Evolutionary conservation across 1,140 invertebrate genomes (phyloP).

Genomic region (Drosophila micromelanica): DNA sequence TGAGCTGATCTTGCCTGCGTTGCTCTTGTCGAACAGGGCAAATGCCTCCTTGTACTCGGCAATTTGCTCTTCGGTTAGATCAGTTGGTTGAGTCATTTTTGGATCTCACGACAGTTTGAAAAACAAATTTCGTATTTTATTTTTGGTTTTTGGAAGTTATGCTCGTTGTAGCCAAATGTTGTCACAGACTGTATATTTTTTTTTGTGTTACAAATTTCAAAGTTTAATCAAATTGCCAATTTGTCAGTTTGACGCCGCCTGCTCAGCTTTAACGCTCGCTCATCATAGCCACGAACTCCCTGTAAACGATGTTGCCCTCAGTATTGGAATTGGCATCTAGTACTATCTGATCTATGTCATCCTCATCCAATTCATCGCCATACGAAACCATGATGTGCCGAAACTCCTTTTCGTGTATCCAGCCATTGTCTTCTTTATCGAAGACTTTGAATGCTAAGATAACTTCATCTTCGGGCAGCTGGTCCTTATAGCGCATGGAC

Average conservation of each 20-base stretch:
- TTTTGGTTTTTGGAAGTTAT: not conserved
- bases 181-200: not conserved
- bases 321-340: conserved; percentile 57
- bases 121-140: conserved; percentile 1
- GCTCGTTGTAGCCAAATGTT: conserved; percentile 4
- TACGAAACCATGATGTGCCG: conserved; percentile 49
- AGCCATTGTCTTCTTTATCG: conserved; percentile 49
- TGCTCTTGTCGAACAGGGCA: conserved; percentile 96
- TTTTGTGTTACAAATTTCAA: not conserved
- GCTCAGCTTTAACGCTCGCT: conserved; percentile 23
- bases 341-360: conserved; percentile 61
- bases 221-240: not conserved
- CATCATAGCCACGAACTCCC: conserved; percentile 54
- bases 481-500: conserved; percentile 47
- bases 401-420: conserved; percentile 52
- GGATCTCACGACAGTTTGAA: conserved; percentile 3
- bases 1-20: conserved; percentile 95
- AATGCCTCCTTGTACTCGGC: conserved; percentile 81
- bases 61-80: conserved; percentile 59
- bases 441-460: conserved; percentile 62
- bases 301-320: conserved; percentile 64
- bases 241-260: conserved; percentile 4
- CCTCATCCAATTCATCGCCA: conserved; percentile 49
- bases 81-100: not conserved
- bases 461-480: conserved; percentile 56